Evolutionary conservation across 2,113 vertebrate genomes (phyloP).

Genomic region (Zosterops japonicus): DNA sequence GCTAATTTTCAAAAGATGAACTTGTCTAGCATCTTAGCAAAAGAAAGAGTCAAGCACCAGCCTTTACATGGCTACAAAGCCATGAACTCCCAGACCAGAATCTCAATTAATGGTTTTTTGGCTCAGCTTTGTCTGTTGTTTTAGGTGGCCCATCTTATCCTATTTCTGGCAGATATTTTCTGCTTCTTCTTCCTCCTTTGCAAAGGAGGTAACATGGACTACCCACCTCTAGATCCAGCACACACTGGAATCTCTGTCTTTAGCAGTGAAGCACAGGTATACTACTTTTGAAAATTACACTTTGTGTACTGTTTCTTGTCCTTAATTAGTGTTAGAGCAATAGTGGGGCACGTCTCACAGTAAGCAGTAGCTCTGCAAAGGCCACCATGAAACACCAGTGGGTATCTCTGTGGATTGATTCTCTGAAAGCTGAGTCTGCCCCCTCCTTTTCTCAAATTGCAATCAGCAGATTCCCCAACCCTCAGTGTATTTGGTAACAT

Average conservation of each 20-base stretch:
- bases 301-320: neutral
- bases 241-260: neutral
- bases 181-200: neutral
- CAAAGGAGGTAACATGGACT: neutral
- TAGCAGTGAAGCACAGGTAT: neutral
- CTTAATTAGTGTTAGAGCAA: neutral
- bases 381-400: neutral
- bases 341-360: neutral
- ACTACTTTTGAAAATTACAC: neutral
- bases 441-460: neutral
- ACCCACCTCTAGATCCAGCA: neutral
- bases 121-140: neutral
- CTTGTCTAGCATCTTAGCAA: constrained; percentile 27
- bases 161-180: neutral
- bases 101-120: neutral
- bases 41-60: constrained; percentile 23
- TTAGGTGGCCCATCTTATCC: neutral
- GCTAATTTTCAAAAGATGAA: constrained; percentile 54
- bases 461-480: neutral
- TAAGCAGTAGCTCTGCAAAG: neutral
- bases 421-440: neutral
- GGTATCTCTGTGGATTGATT: neutral
- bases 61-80: neutral
- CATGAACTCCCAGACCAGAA: neutral
- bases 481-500: neutral